These are phyloP conservation scores for Pongo pygmaeus DNA, from an alignment of 2,113 vertebrate species.

Conservation along the genomic window DNA sequence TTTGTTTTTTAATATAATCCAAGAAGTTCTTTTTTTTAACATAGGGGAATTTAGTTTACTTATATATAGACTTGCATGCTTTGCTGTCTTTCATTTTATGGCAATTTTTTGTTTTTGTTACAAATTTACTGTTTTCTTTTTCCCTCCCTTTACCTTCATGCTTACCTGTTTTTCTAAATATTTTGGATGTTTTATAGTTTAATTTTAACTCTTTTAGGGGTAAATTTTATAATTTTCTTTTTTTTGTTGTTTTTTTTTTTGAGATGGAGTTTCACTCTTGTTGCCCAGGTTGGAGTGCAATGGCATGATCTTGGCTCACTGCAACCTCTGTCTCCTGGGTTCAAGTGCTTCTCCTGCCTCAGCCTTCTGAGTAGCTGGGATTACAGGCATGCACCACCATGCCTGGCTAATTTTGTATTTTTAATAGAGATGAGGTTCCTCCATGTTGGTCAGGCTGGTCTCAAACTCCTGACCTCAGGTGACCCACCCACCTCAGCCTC, in stretches of 20 bases:
- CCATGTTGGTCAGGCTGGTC: no score
- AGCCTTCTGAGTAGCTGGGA: no score
- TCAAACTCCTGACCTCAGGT: no score
- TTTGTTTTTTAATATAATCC: neutral
- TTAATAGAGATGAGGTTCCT: no score
- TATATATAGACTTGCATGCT: neutral
- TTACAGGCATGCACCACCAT: no score
- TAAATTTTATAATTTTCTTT: neutral
- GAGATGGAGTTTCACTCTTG: no score
- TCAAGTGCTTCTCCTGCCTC: no score
- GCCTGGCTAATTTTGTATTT: no score
- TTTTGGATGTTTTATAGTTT: neutral
- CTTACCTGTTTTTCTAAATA: neutral
- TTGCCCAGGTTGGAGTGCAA: no score
- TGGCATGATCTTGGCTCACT: no score
- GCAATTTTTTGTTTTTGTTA: neutral
- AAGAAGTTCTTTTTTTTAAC: neutral
- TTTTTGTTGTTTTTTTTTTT: neutral
- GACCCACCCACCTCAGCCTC: no score
- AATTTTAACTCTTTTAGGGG: slow-evolving; percentile 12
- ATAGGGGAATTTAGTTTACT: neutral
- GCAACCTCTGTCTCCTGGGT: no score
- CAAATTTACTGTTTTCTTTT: neutral
- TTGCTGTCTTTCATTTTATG: neutral
- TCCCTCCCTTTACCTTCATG: neutral